phyloP scores from a whole-genome alignment of 2,888 invertebrate species.

The Sinelater perroti region DNA sequence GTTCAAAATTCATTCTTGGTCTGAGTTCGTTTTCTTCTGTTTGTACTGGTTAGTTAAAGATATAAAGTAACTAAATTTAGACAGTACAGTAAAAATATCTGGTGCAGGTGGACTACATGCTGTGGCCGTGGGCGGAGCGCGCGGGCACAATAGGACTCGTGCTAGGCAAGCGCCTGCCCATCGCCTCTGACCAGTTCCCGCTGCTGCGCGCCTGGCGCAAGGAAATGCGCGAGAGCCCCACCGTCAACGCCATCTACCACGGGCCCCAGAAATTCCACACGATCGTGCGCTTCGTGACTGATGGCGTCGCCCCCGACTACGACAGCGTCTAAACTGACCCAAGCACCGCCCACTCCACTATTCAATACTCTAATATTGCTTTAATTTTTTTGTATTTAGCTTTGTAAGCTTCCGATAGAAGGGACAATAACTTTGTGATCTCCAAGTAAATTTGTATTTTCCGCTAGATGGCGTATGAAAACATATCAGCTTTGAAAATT shows the following conservation, averaged over 20 bases:
- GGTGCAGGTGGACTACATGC: slow-evolving; percentile 54
- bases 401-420: too few relatives aligned
- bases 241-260: slow-evolving; percentile 47
- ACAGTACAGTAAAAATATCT: neutral
- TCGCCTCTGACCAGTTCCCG: slow-evolving; percentile 48
- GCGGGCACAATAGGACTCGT: slow-evolving; percentile 46
- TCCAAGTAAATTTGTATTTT: too few relatives aligned
- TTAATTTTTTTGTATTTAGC: too few relatives aligned
- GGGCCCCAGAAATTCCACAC: slow-evolving; percentile 53
- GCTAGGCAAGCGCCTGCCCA: slow-evolving; percentile 48
- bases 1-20: too few relatives aligned
- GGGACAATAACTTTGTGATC: too few relatives aligned
- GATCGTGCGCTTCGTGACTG: slow-evolving; percentile 46
- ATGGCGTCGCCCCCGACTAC: slow-evolving; percentile 48
- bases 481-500: too few relatives aligned
- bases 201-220: slow-evolving; percentile 51
- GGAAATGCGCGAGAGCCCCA: slow-evolving; percentile 48
- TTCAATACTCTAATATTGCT: too few relatives aligned
- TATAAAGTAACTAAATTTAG: neutral
- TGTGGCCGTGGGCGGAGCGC: slow-evolving; percentile 58
- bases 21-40: too few relatives aligned
- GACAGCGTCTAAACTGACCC: slow-evolving; percentile 47
- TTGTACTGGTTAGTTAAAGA: too few relatives aligned
- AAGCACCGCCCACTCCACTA: too few relatives aligned
- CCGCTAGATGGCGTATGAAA: too few relatives aligned